phyloP scores from a whole-genome alignment of 2,113 vertebrate genomes.

The Eretmochelys imbricata region DNA sequence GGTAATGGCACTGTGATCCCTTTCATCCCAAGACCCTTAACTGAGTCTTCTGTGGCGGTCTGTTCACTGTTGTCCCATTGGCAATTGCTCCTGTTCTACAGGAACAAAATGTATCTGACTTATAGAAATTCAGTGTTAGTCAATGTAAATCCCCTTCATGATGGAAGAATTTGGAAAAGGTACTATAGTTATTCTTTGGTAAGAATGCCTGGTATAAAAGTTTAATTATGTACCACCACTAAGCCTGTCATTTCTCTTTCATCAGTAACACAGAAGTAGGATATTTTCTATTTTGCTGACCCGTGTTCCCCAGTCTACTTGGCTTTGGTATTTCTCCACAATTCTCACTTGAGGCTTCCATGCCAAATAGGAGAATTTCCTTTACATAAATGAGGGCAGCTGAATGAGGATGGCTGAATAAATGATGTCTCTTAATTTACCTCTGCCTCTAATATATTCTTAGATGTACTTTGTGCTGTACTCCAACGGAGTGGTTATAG shows the following conservation, averaged over 20 bases:
- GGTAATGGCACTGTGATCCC: neutral
- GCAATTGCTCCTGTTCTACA: neutral
- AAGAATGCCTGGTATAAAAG: neutral
- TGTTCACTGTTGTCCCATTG: neutral
- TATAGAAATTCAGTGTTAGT: neutral
- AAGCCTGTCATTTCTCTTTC: neutral
- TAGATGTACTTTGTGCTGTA: neutral
- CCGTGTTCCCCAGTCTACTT: neutral
- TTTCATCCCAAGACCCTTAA: neutral
- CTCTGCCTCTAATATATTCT: neutral
- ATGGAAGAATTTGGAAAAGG: neutral
- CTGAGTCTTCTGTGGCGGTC: neutral
- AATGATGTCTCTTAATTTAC: neutral
- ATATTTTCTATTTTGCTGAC: accelerated
- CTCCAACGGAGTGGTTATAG: neutral
- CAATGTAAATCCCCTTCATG: neutral
- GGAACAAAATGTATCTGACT: neutral
- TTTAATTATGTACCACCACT: neutral
- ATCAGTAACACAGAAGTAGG: accelerated
- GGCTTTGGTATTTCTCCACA: neutral
- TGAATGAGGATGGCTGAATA: neutral
- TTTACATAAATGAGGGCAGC: neutral
- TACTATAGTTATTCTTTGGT: neutral
- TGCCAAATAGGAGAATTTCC: neutral
- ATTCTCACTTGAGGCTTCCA: neutral